Conservation (phyloP, 2,888 invertebrate genomes). For the Drosophila borealis region DNA sequence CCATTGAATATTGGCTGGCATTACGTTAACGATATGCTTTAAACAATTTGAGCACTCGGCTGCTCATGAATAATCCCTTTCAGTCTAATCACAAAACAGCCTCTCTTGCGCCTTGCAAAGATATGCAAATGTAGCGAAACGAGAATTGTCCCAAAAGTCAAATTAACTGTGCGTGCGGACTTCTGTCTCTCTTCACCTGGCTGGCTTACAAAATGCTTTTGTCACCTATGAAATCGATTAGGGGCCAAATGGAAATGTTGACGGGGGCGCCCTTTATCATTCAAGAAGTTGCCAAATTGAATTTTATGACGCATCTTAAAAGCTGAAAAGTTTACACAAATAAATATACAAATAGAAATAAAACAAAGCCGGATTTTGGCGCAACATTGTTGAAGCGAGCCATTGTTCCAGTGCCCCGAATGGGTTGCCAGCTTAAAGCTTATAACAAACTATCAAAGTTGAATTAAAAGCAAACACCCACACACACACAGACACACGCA, state of each 20-base stretch:
- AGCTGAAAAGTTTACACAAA: constrained; percentile 50
- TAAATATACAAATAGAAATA: constrained; percentile 53
- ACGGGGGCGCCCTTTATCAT: constrained; percentile 10
- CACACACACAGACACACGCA: constrained; percentile 5
- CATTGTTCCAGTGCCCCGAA: constrained; percentile 50
- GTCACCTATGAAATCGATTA: constrained; percentile 80
- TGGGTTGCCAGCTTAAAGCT: constrained; percentile 61
- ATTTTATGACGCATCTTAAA: constrained; percentile 73
- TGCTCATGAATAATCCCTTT: constrained; percentile 77
- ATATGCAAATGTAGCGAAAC: constrained; percentile 64
- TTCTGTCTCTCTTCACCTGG: neutral
- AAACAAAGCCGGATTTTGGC: constrained; percentile 61
- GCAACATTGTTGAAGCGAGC: constrained; percentile 49
- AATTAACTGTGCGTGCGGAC: constrained; percentile 44
- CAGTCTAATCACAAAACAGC: constrained; percentile 39
- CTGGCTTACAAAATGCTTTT: constrained; percentile 40
- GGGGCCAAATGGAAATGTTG: constrained; percentile 27
- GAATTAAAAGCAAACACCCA: constrained; percentile 63
- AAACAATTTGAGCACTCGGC: constrained; percentile 36
- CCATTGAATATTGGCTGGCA: constrained; percentile 54
- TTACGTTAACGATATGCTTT: constrained; percentile 45
- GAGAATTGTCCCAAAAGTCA: constrained; percentile 48
- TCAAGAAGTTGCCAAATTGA: constrained; percentile 58
- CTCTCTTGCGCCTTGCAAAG: constrained; percentile 23
- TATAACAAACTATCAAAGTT: constrained; percentile 76